These are phyloP conservation scores for Gallinago undulata DNA, from an alignment of 2,113 vertebrate genomes.

Conservation along the genomic window DNA sequence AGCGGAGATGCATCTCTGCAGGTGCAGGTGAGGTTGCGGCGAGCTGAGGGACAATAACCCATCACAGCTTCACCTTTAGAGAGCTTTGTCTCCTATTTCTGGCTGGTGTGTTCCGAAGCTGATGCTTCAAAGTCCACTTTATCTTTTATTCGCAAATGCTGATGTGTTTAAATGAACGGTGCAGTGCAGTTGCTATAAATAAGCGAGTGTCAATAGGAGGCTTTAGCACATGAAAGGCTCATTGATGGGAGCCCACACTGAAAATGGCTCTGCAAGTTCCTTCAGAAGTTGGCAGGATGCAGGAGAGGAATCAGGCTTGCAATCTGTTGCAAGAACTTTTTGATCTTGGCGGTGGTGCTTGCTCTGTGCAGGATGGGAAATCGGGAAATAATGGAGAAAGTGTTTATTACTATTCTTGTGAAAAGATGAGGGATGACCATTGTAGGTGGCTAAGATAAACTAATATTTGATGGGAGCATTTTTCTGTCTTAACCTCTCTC, in stretches of 20 bases:
- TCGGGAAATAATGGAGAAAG: constrained; percentile 5
- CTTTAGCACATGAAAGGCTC: constrained; percentile 64
- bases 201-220: constrained; percentile 58
- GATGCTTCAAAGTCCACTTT: constrained; percentile 58
- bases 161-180: constrained; percentile 63
- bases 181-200: constrained; percentile 66
- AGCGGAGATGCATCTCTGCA: not conserved
- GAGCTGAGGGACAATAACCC: not conserved
- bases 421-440: not conserved
- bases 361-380: not conserved
- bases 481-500: not conserved
- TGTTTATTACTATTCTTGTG: constrained; percentile 3
- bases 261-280: constrained; percentile 63
- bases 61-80: not conserved
- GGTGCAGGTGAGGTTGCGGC: not conserved
- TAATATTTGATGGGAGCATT: not conserved
- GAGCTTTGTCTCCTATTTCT: not conserved
- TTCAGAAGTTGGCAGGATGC: constrained; percentile 52
- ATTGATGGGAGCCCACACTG: constrained; percentile 51
- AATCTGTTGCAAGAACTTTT: constrained; percentile 7
- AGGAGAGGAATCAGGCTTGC: constrained; percentile 1
- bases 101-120: not conserved
- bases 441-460: not conserved
- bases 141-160: constrained; percentile 56
- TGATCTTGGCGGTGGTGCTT: not conserved